phyloP scores from a whole-genome alignment of 2,888 invertebrate genomes.

The Rhopalosiphum nymphaeae region DNA sequence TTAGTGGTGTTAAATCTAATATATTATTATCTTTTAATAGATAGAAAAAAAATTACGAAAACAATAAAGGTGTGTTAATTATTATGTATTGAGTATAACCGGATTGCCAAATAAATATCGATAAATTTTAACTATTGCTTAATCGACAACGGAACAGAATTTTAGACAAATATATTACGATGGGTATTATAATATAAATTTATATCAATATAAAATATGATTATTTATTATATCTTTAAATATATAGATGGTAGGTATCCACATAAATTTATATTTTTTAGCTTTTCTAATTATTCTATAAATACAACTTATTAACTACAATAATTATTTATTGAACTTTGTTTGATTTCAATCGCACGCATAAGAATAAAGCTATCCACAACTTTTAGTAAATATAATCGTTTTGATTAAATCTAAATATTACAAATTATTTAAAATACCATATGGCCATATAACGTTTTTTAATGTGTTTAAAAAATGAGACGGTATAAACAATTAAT shows the following conservation, averaged over 20 bases:
- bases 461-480: neutral
- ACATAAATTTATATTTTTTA: neutral
- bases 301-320: neutral
- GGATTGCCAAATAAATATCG: constrained; percentile 15
- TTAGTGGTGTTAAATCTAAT: neutral
- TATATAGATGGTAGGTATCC: neutral
- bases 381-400: neutral
- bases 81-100: neutral
- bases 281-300: neutral
- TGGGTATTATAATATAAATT: neutral
- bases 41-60: neutral
- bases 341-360: neutral
- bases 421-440: neutral
- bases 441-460: neutral
- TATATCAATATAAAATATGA: neutral
- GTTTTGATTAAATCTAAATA: neutral
- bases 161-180: neutral
- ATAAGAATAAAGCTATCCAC: neutral
- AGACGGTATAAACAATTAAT: neutral
- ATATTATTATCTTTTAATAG: neutral
- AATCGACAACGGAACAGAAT: neutral
- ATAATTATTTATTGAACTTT: neutral
- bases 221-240: neutral
- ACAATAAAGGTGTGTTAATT: constrained; percentile 5
- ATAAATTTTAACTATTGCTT: neutral